Evolutionary conservation across 2,797 vertebrate genomes (phyloP), one percentile per base, ranked within the genome.

Genomic region (Serranus cabrilla): DNA sequence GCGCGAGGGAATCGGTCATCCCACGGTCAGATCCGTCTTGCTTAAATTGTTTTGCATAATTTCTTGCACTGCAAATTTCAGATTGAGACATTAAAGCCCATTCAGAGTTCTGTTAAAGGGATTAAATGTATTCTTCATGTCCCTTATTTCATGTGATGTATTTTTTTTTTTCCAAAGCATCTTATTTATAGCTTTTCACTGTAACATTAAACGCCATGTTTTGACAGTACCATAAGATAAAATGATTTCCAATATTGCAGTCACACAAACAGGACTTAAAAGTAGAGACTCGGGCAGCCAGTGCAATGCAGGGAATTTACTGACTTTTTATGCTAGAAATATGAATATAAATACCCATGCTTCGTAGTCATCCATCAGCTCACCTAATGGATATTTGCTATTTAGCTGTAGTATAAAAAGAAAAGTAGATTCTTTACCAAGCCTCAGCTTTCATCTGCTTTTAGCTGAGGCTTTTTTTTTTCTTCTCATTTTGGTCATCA

Each of bases 1-100:
- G 55, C 56, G 25, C 3, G 9, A 55, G 55, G 49, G 50, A 64
- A 25, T 18, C 42, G 55, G 74, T 85, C 76, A 82, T 47, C 37
- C 43, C 42, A 10, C 23, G 23, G 78, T 87, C 74, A 84, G 21
- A 25, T 55, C 63, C 2, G 11, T 63, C 61, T 52, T 17, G 20
- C 58, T 40, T 23, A 9, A 77, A 45, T 12, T 56, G 51, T 75
- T 63, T 34, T 58, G 52, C 37, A 75, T 72, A 58, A 46, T 77
- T 70, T 73, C 54, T 46, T 49, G 7, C 17, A 12, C 16, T 43
- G 50, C 5, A 55, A 39, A 49, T 43, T 27, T 56, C 16, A 47
- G 12, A 68, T n/a, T 60, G 34, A 55, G 27, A 49, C 9, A 23
- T n/a, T 49, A 52, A 31, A 54, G n/a, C 1, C 16, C 11, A 21